Percentiles rank a stretch among this genome's conserved stretches.
Conservation (phyloP, 2,797 vertebrate species). For the Centropyge bicolor region DNA sequence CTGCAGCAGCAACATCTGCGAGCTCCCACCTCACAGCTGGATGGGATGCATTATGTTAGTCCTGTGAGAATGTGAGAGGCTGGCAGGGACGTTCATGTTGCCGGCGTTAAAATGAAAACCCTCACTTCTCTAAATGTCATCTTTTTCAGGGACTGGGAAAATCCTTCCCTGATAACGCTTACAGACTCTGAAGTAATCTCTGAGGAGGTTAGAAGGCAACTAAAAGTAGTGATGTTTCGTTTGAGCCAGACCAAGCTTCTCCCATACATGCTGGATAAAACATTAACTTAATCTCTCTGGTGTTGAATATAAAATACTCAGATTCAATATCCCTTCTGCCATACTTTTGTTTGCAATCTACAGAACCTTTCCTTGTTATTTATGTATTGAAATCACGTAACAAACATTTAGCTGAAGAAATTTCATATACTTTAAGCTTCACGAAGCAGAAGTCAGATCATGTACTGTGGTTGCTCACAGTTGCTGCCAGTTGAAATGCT, state of each 20-base stretch:
- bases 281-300: not conserved
- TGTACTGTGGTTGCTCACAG: slow-evolving; percentile 15
- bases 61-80: slow-evolving; percentile 30
- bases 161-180: not conserved
- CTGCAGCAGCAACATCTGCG: slow-evolving; percentile 72
- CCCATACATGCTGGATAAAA: not conserved
- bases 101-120: not conserved
- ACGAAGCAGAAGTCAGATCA: slow-evolving; percentile 10
- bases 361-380: not conserved
- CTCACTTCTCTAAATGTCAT: not conserved
- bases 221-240: not conserved
- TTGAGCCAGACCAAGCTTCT: not conserved
- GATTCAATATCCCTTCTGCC: not conserved
- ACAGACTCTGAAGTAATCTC: not conserved
- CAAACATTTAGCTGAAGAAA: not conserved
- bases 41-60: slow-evolving; percentile 17
- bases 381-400: not conserved
- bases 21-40: slow-evolving; percentile 59
- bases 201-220: not conserved
- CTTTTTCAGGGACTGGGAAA: not conserved
- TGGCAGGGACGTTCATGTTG: not conserved
- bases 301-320: slow-evolving; percentile 1
- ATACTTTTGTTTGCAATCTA: not conserved
- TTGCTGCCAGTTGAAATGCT: slow-evolving; percentile 23
- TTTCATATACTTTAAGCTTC: not conserved